These are phyloP conservation scores for Corythucha ciliata DNA, from an alignment of 2,888 invertebrate species.

Conservation along the genomic window DNA sequence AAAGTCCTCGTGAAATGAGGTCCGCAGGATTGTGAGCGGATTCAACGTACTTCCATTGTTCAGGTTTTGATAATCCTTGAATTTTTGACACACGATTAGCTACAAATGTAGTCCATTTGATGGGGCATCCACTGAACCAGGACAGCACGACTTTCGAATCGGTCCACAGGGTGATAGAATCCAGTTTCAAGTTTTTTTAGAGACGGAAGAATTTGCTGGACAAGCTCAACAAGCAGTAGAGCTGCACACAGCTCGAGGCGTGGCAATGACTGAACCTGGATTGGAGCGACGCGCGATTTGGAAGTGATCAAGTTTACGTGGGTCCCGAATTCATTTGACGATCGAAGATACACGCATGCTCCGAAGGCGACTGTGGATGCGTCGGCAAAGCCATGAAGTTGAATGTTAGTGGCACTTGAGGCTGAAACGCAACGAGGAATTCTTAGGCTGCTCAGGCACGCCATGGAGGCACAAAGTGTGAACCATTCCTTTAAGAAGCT, in stretches of 20 bases:
- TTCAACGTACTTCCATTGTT: background rate
- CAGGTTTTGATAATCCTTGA: background rate
- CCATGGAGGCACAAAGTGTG: background rate
- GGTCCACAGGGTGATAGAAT: background rate
- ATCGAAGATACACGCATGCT: background rate
- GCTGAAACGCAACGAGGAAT: no score
- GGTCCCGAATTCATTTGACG: background rate
- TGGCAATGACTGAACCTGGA: constrained; percentile 2
- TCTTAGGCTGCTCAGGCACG: background rate
- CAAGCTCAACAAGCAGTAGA: background rate
- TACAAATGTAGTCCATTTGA: background rate
- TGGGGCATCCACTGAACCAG: background rate
- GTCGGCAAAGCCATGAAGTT: no score
- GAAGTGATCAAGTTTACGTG: background rate
- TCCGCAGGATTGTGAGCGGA: constrained; percentile 3
- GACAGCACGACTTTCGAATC: constrained; percentile 5
- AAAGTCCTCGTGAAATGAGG: constrained; percentile 7
- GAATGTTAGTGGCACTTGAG: no score
- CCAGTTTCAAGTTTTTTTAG: background rate
- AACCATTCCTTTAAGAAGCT: background rate
- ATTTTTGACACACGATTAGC: constrained; percentile 5
- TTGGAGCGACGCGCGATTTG: constrained; percentile 3
- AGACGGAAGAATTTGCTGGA: background rate
- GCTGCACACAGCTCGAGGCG: constrained; percentile 4
- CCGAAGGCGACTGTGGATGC: no score